Evolutionary conservation across 2,888 invertebrate genomes (phyloP).

Genomic region (Agriopis aurantiaria): DNA sequence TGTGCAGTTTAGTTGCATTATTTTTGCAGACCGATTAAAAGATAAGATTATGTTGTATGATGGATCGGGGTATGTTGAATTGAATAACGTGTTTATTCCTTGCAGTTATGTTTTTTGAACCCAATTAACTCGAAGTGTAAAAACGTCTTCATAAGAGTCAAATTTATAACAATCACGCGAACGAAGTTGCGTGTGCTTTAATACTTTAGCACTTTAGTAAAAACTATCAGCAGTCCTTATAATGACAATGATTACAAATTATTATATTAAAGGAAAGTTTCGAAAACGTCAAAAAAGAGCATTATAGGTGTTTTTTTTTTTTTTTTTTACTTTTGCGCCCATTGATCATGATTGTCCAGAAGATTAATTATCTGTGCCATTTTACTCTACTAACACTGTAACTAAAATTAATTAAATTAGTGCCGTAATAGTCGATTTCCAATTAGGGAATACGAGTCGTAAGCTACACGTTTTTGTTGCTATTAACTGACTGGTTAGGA

Average conservation of each 20-base stretch:
- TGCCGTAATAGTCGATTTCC: slow-evolving; percentile 67
- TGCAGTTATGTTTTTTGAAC: slow-evolving; percentile 18
- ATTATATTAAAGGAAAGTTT: slow-evolving; percentile 11
- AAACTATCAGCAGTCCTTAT: slow-evolving; percentile 6
- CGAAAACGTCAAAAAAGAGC: slow-evolving; percentile 1
- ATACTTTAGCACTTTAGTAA: slow-evolving; percentile 9
- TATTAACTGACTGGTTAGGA: slow-evolving; percentile 60
- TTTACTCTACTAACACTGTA: slow-evolving; percentile 39
- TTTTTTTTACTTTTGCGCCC: not conserved
- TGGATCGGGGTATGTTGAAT: slow-evolving; percentile 17
- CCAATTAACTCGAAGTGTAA: slow-evolving; percentile 11
- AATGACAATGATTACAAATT: slow-evolving; percentile 22
- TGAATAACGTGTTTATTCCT: slow-evolving; percentile 8
- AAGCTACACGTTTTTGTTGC: slow-evolving; percentile 63
- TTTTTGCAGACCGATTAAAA: slow-evolving; percentile 13
- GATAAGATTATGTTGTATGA: slow-evolving; percentile 8
- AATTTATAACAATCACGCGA: slow-evolving; percentile 21
- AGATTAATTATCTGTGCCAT: slow-evolving; percentile 31
- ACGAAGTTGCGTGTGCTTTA: slow-evolving; percentile 13
- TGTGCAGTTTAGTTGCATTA: slow-evolving; percentile 8
- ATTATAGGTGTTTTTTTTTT: too few relatives aligned
- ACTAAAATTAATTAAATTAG: slow-evolving; percentile 62
- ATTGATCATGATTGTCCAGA: slow-evolving; percentile 24
- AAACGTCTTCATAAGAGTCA: slow-evolving; percentile 13
- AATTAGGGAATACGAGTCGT: slow-evolving; percentile 57